A percentile compares a stretch with the other conserved stretches of the same genome.
Conservation (phyloP, 2,113 vertebrate genomes). For the Dinomys branickii region DNA sequence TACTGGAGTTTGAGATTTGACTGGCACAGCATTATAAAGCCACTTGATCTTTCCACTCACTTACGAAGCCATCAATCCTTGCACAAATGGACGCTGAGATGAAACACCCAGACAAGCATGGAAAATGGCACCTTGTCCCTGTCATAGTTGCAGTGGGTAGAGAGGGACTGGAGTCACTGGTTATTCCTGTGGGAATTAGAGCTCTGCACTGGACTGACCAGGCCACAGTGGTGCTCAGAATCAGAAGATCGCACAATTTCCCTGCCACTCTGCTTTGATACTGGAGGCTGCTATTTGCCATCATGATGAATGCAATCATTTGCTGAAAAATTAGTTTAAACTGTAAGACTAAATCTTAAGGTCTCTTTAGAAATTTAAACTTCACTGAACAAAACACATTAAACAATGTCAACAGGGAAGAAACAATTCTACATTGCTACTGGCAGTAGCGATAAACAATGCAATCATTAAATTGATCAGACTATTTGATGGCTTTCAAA, state of each 20-base stretch:
- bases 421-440: not conserved
- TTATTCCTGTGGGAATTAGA: not conserved
- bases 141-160: constrained; percentile 8
- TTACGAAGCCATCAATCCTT: constrained; percentile 72
- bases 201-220: not conserved
- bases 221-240: not conserved
- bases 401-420: not conserved
- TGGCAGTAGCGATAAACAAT: not conserved
- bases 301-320: constrained; percentile 48
- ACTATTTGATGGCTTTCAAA: not conserved
- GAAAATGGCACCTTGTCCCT: constrained; percentile 74
- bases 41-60: constrained; percentile 62
- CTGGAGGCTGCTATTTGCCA: constrained; percentile 9
- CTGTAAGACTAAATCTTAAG: not conserved
- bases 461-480: not conserved
- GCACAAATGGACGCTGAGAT: constrained; percentile 66
- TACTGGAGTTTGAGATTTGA: constrained; percentile 56
- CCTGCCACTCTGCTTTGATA: not conserved
- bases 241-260: not conserved
- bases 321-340: constrained; percentile 48
- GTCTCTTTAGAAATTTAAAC: constrained; percentile 3
- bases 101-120: constrained; percentile 73
- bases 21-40: constrained; percentile 67
- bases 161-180: not conserved
- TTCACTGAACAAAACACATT: not conserved